phyloP scores from a whole-genome alignment of 2,113 vertebrate species.

The Montifringilla adamsi region DNA sequence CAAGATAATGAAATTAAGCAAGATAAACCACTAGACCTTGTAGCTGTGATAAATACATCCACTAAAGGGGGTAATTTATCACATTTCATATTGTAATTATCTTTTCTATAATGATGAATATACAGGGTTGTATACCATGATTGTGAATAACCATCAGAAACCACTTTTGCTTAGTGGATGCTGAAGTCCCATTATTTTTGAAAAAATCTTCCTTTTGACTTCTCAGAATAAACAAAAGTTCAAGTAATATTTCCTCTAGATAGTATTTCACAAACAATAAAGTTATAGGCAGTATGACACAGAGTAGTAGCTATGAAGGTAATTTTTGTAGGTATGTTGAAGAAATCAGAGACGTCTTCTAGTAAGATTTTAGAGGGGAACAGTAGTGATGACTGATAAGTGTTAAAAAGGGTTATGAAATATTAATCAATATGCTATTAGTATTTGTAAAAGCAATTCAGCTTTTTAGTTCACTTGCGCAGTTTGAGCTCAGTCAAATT shows the following conservation, averaged over 20 bases:
- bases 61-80: not conserved
- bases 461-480: slow-evolving; percentile 17
- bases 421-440: not conserved
- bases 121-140: not conserved
- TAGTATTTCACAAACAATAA: not conserved
- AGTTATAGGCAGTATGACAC: not conserved
- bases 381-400: not conserved
- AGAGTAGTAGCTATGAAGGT: not conserved
- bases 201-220: not conserved
- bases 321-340: not conserved
- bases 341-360: not conserved
- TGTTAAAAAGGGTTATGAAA: not conserved
- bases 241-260: not conserved
- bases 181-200: not conserved
- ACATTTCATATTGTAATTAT: not conserved
- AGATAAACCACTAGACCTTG: not conserved
- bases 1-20: not conserved
- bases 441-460: slow-evolving; percentile 39
- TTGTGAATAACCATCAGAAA: not conserved
- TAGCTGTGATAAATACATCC: not conserved
- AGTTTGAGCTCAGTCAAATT: slow-evolving; percentile 54
- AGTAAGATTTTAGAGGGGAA: not conserved
- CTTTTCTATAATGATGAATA: not conserved
- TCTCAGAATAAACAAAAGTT: not conserved
- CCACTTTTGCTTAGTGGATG: not conserved